Evolutionary conservation across 2,888 invertebrate genomes (phyloP), one percentile per base, ranked within the genome.

Genomic region (Agrochola lychnidis): DNA sequence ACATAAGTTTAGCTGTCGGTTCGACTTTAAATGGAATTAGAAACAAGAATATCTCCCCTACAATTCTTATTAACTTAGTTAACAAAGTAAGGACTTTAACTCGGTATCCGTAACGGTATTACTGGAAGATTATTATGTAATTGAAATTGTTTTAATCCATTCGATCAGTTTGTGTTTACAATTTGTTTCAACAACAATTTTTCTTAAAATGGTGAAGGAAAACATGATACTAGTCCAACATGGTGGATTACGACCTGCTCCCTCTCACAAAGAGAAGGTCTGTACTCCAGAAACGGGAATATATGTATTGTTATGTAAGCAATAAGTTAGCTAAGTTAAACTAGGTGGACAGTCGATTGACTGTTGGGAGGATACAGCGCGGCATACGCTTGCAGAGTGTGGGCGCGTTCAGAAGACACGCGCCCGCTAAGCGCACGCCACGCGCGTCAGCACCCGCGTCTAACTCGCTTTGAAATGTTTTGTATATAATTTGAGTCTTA

Each of bases 31-130:
- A 77, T 71, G 40, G 64, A 64, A 71, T 77, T 74, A 76, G 62
- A 78, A 74, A 78, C 64, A 30, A 69, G 69, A 42, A 78, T 64
- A 79, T 81, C 75, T 63, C 48, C 48, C 48, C 68, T 62, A 61
- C 63, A 80, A 75, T 76, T 85, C 71, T 73, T 71, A 80, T 78
- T 78, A 79, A 75, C 63, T 80, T 57, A 64, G 57, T 78, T 78
- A 71, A 75, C 69, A 57, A 79, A 76, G 63, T 69, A 40, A 42
- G 22, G 45, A 64, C 16, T 84, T 59, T 64, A 68, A 74, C 48
- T 70, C 30, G 40, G 19, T 48, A 68, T 61, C 36, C 25, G 45
- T 78, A 45, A 53, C 45, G 22, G 67, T 45, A 61, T 78, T 53
- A 67, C 42, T 25, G 59, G 25, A 25, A 36, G 78, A 61, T 53